Conservation (phyloP, 2,113 vertebrate genomes). For the Stegastes partitus region DNA sequence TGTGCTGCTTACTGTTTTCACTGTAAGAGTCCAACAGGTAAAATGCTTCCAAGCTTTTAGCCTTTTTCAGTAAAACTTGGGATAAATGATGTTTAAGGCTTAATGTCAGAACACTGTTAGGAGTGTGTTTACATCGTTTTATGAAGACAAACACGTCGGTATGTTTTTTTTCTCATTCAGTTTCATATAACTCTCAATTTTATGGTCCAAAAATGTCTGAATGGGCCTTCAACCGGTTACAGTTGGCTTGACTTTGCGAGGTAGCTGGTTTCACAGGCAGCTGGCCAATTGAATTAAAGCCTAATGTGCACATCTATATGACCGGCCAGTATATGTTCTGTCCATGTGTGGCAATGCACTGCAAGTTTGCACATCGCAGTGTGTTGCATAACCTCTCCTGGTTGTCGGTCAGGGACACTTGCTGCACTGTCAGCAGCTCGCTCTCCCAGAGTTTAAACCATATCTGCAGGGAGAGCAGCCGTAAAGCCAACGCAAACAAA, state of each 20-base stretch:
- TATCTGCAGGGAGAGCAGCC: constrained; percentile 22
- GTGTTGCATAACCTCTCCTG: constrained; percentile 28
- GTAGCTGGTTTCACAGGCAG: background rate
- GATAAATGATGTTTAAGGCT: too few relatives aligned
- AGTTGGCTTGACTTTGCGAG: too few relatives aligned
- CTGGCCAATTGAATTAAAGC: constrained; percentile 1
- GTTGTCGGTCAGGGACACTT: constrained; percentile 25
- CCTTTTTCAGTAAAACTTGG: too few relatives aligned
- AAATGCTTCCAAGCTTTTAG: too few relatives aligned
- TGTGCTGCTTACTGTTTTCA: too few relatives aligned
- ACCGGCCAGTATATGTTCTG: background rate
- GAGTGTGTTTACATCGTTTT: too few relatives aligned
- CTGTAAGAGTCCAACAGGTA: too few relatives aligned
- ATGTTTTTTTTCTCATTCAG: too few relatives aligned
- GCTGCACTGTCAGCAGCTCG: constrained; percentile 34
- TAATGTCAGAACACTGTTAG: too few relatives aligned
- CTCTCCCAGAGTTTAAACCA: constrained; percentile 6
- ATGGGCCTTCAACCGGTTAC: background rate
- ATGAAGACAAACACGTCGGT: too few relatives aligned
- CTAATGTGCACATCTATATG: background rate
- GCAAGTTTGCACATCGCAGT: background rate
- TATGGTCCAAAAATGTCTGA: background rate
- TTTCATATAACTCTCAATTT: too few relatives aligned
- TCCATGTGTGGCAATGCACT: background rate
- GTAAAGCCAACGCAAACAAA: constrained; percentile 36